Percentiles rank a stretch among this genome's conserved stretches.
phyloP scores from a whole-genome alignment of 1,140 invertebrate genomes.

The Ceratoteleas bidentatus region DNA sequence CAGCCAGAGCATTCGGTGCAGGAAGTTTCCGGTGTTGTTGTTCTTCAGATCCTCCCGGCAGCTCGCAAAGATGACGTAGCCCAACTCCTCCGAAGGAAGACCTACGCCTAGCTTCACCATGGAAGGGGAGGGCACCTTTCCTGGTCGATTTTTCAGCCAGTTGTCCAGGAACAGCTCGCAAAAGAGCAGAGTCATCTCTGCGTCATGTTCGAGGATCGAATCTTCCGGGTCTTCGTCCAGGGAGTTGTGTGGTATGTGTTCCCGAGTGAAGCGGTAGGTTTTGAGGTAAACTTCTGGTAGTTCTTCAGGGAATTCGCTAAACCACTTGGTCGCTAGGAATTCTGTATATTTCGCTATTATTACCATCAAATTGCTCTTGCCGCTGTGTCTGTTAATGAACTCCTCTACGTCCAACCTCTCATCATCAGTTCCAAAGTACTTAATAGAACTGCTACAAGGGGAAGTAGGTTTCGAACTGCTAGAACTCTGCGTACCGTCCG shows the following conservation, averaged over 20 bases:
- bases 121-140: constrained; percentile 73
- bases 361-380: constrained; percentile 83
- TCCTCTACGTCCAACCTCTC: constrained; percentile 85
- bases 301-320: constrained; percentile 84
- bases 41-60: constrained; percentile 76
- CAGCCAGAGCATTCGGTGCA: constrained; percentile 82
- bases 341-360: constrained; percentile 84
- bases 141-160: constrained; percentile 82
- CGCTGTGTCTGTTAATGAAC: constrained; percentile 83
- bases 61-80: constrained; percentile 78
- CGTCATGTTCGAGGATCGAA: constrained; percentile 82
- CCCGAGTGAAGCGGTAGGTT: constrained; percentile 82
- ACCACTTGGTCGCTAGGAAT: constrained; percentile 84
- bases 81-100: constrained; percentile 77
- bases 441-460: constrained; percentile 63
- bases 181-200: constrained; percentile 84
- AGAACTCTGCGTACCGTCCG: constrained; percentile 72
- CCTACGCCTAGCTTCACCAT: constrained; percentile 74
- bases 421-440: constrained; percentile 85
- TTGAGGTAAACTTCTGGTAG: constrained; percentile 84
- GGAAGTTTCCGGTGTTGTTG: constrained; percentile 76
- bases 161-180: constrained; percentile 84
- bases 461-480: constrained; percentile 75
- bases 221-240: constrained; percentile 79
- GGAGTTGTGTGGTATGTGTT: constrained; percentile 80